These are phyloP conservation scores for Teleogryllus occipitalis DNA, from an alignment of 1,140 invertebrate genomes.

Conservation along the genomic window DNA sequence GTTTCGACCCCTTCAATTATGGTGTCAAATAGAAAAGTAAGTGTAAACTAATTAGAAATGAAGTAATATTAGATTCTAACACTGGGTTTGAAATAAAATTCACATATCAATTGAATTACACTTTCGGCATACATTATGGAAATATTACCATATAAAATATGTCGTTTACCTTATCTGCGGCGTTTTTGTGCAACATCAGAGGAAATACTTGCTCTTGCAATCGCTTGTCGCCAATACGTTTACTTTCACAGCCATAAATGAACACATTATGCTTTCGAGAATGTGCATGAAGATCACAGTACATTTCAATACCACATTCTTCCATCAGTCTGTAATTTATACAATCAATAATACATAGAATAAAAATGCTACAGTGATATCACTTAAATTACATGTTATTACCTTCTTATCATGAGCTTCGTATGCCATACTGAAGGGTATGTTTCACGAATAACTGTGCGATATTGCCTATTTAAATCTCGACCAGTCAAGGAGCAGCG, in stretches of 20 bases:
- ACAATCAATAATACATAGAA: no score
- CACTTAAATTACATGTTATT: conserved; percentile 14
- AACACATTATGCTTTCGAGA: conserved; percentile 92
- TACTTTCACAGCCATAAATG: conserved; percentile 91
- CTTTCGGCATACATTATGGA: no score
- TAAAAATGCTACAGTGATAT: no score
- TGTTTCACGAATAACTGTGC: conserved; percentile 78
- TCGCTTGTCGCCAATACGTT: conserved; percentile 62
- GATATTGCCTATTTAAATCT: conserved; percentile 81
- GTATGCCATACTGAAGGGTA: conserved; percentile 92
- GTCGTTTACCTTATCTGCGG: conserved; percentile 80
- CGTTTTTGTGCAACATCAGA: conserved; percentile 85
- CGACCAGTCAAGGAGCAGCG: conserved; percentile 80
- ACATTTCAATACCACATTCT: conserved; percentile 86
- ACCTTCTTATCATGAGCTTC: conserved; percentile 77
- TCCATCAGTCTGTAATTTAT: conserved; percentile 60
- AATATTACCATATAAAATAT: no score
- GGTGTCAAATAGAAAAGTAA: no score
- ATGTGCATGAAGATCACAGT: conserved; percentile 93
- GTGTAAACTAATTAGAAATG: no score
- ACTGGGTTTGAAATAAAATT: no score
- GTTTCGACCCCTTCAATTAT: no score
- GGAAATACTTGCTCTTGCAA: conserved; percentile 86
- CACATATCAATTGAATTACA: no score
- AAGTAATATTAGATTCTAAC: no score